Base-by-base conservation (phyloP, 1,140 invertebrate genomes). In the Magallana ariakensis region DNA sequence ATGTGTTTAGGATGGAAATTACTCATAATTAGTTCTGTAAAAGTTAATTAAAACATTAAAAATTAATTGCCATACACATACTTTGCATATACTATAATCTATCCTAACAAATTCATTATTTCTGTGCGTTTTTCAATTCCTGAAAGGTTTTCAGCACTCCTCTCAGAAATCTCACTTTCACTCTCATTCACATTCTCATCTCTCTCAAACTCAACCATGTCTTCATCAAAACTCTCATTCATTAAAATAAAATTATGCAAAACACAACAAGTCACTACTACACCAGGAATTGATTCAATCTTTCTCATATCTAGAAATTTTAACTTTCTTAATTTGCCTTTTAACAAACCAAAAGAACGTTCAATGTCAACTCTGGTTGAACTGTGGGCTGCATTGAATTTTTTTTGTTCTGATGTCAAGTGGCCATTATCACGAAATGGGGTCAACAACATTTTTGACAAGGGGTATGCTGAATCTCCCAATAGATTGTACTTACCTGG, bases 271-370 rank as follows among this genome's bases (percentile, higher is more conserved):
- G 62, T 53, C 1, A 80, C 9, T 8, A 85, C 80, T 5, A 80
- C 60, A 22, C 19, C 10, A 56, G 84, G 84, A 26, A 85, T 80
- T 54, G 16, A 26, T 80, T 85, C 84, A 55, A 57, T 19, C 3
- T 80, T 85, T 10, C 26, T 46, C 84, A 85, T 85, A n/a, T 85
- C 70, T 15, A 85, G 19, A 85, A 56, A 85, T 33, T 85, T 85
- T 6, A 85, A 15, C 19, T 80, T 85, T 56, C 84, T 75, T 80
- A 85, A 85, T 57, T 85, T 85, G 10, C 53, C 84, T 10, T 80
- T 85, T 10, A 80, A 54, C 1, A n/a, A 54, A 5, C 16, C 84
- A 85, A 85, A 85, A 13, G 83, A 13, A 11, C 57, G 57, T 87
- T 82, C 80, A 82, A 82, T 82, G 3, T 54, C 80, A 55, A 13